Evolutionary conservation across 2,888 invertebrate genomes (phyloP), one percentile per base, ranked within the genome.

Genomic region (Cinara cedri): DNA sequence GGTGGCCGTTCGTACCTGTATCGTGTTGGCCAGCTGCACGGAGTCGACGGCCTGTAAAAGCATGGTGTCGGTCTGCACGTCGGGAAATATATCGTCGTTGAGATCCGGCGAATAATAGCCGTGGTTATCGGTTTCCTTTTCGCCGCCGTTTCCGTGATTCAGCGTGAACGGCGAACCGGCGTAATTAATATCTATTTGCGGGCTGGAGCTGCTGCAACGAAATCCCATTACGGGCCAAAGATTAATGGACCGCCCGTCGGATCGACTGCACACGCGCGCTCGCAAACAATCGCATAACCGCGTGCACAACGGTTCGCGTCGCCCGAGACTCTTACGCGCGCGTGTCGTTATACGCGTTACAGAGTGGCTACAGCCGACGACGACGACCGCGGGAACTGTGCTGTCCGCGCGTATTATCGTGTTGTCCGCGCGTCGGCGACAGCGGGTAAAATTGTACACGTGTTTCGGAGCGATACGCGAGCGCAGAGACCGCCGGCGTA

Each of bases 51-150:
- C 90, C 84, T 91, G 91, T 72, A 92, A 86, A 46, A 92, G 86
- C 87, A 92, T 91, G 26, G 90, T 89, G 83, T 91, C 91, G 13
- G 87, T 85, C 49, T 87, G 86, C 49, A 91, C 91, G 83, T 90
- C 91, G 81, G 93, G 88, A 83, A 89, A 93, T n/a, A 91, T 91
- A 84, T 94, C 94, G 82, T 93, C 92, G 84, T 93, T 87, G 42
- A 87, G 84, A 81, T 90, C 88, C 81, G 90, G 89, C 34, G 90
- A 88, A 85, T 90, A 87, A 86, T 90, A 89, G 84, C 90, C 82
- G 85, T 82, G 83, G 82, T 90, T 90, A 81, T 76, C 68, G 78
- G 68, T 70, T 55, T 78, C 78, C 49, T 68, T 78, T 78, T 78
- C 78, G 49, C 60, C 55, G 9, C 49, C 11, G 76, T 57, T 68